Conservation (phyloP, 2,113 vertebrate species). For the Misgurnus mizolepis region DNA sequence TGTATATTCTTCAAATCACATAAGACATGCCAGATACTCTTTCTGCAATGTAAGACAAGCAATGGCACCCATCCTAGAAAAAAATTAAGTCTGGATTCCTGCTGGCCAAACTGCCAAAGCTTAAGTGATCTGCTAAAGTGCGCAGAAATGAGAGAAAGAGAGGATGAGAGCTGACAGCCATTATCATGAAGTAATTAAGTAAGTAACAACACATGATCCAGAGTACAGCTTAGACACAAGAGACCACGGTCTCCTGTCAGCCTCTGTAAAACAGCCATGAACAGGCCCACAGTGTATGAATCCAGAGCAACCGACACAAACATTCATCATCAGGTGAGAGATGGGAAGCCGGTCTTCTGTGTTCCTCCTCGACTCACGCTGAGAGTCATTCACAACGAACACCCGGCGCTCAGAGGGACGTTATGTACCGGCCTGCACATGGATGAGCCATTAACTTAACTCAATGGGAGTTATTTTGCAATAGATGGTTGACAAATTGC, state of each 20-base stretch:
- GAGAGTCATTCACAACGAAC: slow-evolving; percentile 23
- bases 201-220: slow-evolving; percentile 16
- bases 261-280: slow-evolving; percentile 13
- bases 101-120: not conserved
- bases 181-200: slow-evolving; percentile 37
- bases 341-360: slow-evolving; percentile 46
- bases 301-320: slow-evolving; percentile 50
- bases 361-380: slow-evolving; percentile 43
- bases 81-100: not conserved
- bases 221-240: not conserved
- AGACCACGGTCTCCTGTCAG: slow-evolving; percentile 24
- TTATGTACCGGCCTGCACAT: not conserved
- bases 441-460: not conserved
- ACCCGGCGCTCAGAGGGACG: not conserved
- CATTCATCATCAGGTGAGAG: slow-evolving; percentile 51
- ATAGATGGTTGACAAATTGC: no score
- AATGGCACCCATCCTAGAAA: not conserved
- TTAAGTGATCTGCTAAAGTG: not conserved
- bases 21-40: not conserved
- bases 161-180: not conserved
- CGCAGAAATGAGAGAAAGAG: not conserved
- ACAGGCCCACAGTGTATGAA: slow-evolving; percentile 44
- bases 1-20: not conserved
- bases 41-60: not conserved
- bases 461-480: not conserved